phyloP scores from a whole-genome alignment of 1,140 invertebrate genomes.

The Idris sp. region DNA sequence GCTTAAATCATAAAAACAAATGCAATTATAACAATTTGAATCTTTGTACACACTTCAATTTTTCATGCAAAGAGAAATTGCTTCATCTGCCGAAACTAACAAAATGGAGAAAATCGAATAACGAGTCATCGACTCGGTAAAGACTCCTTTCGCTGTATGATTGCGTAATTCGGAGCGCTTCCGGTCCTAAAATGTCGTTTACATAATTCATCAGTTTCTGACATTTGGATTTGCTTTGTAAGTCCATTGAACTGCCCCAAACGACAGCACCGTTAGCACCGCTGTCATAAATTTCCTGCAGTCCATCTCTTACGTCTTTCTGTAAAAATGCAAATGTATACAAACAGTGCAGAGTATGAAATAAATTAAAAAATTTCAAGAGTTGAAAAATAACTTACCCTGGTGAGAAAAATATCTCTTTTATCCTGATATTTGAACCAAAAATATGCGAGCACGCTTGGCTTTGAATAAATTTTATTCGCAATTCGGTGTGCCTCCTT shows the following conservation, averaged over 20 bases:
- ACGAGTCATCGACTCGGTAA: slow-evolving; percentile 1
- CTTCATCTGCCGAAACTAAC: slow-evolving; percentile 28
- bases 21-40: no score
- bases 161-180: slow-evolving; percentile 58
- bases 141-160: slow-evolving; percentile 8
- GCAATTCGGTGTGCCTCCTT: slow-evolving; percentile 81
- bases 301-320: slow-evolving; percentile 79
- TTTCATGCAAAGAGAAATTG: no score
- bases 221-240: slow-evolving; percentile 83
- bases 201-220: slow-evolving; percentile 80
- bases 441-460: slow-evolving; percentile 81
- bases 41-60: no score
- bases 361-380: neutral
- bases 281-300: slow-evolving; percentile 79
- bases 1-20: no score
- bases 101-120: slow-evolving; percentile 27
- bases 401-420: slow-evolving; percentile 76
- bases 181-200: slow-evolving; percentile 81
- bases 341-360: neutral
- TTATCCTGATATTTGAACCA: slow-evolving; percentile 85
- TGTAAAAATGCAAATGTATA: slow-evolving; percentile 63
- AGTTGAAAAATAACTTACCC: slow-evolving; percentile 76
- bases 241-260: slow-evolving; percentile 86
- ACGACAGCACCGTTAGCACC: slow-evolving; percentile 82
- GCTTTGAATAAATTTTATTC: slow-evolving; percentile 61